Evolutionary conservation across 1,140 invertebrate genomes (phyloP).

Genomic region (Spodoptera litura): DNA sequence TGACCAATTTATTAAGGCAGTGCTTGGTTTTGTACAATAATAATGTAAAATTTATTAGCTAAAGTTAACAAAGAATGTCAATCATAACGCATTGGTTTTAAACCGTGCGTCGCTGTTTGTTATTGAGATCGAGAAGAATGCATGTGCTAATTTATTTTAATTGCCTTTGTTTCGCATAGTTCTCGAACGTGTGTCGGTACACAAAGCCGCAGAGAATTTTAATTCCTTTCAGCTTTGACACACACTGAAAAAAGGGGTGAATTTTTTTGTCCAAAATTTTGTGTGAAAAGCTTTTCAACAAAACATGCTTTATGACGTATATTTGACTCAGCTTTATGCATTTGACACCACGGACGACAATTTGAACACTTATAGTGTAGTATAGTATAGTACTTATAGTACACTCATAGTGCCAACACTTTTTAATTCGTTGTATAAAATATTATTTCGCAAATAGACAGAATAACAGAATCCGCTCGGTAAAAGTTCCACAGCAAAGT

Average conservation of each 20-base stretch:
- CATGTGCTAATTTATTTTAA: conserved; percentile 1
- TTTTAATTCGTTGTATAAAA: neutral
- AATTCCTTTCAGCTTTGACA: conserved; percentile 14
- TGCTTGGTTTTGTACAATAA: no score
- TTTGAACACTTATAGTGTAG: no score
- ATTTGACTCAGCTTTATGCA: conserved; percentile 1
- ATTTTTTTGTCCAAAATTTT: conserved; percentile 3
- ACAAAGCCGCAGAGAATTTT: conserved; percentile 13
- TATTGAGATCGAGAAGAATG: neutral
- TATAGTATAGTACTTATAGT: no score
- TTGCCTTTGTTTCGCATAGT: neutral
- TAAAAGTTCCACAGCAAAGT: neutral
- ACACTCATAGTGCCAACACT: neutral
- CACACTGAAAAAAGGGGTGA: neutral
- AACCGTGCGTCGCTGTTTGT: neutral
- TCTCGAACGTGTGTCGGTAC: neutral
- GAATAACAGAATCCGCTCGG: no score
- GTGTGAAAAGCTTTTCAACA: neutral
- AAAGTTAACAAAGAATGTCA: no score
- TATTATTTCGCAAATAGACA: neutral
- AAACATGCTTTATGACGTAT: conserved; percentile 4
- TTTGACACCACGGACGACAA: neutral
- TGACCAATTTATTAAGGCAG: no score
- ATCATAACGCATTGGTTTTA: no score
- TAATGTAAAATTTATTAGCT: no score